Conservation (phyloP, 2,888 invertebrate species). For the Embidobia sp. region DNA sequence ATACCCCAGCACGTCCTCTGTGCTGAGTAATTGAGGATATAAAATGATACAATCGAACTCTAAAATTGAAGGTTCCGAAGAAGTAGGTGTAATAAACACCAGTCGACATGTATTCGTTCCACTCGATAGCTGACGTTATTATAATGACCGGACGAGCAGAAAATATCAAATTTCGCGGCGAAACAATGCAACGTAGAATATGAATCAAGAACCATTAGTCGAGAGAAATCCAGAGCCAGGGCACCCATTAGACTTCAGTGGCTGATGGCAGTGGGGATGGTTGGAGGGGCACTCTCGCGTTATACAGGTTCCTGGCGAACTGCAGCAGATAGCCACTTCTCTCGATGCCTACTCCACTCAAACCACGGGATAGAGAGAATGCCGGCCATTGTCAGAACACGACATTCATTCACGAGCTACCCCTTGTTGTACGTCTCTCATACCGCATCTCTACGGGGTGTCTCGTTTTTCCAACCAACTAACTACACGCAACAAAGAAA, state of each 20-base stretch:
- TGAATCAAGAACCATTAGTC: conserved; percentile 65
- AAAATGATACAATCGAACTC: too few relatives aligned
- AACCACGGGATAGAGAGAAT: conserved; percentile 65
- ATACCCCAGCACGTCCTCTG: too few relatives aligned
- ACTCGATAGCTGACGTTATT: conserved; percentile 51
- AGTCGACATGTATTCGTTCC: conserved; percentile 20
- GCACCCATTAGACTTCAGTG: conserved; percentile 73
- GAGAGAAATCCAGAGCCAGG: conserved; percentile 68
- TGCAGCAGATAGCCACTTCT: conserved; percentile 70
- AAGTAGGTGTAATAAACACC: conserved; percentile 14
- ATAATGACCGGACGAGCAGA: conserved; percentile 39
- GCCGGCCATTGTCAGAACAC: conserved; percentile 73
- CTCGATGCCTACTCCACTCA: conserved; percentile 68
- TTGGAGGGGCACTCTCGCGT: conserved; percentile 62
- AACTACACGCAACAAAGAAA: conserved; percentile 58
- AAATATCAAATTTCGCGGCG: conserved; percentile 59
- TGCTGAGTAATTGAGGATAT: too few relatives aligned
- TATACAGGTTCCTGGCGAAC: conserved; percentile 69
- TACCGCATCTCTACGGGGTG: conserved; percentile 67
- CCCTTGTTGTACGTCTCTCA: conserved; percentile 65
- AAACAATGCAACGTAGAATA: conserved; percentile 53
- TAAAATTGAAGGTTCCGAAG: background rate
- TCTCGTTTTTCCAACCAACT: conserved; percentile 63
- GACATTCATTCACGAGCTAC: conserved; percentile 71
- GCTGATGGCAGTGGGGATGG: conserved; percentile 67